Conservation (phyloP, 2,797 vertebrate species). For the Momotus momota region DNA sequence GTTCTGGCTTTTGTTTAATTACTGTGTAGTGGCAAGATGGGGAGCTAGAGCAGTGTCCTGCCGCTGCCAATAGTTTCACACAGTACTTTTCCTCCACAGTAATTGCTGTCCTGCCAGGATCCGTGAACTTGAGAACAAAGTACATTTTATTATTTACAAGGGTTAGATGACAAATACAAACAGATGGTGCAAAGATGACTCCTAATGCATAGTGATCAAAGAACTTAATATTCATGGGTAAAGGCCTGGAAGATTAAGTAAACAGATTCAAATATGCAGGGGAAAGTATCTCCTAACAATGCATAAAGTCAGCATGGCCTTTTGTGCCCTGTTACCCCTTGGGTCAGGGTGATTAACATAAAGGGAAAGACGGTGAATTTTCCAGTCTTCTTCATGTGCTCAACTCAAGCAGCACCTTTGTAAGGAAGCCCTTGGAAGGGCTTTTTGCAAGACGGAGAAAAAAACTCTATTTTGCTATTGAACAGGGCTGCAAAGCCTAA, state of each 20-base stretch:
- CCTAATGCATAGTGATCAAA: conserved; percentile 68
- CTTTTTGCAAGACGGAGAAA: not conserved
- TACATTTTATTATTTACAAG: conserved; percentile 73
- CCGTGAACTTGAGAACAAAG: conserved; percentile 68
- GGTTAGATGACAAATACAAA: conserved; percentile 72
- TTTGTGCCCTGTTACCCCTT: not conserved
- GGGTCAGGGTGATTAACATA: not conserved
- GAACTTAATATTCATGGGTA: conserved; percentile 66
- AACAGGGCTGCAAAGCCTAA: not conserved
- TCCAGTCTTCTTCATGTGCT: not conserved
- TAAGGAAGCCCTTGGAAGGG: not conserved
- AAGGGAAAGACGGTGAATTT: not conserved
- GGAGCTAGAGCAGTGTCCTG: not conserved
- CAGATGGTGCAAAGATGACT: conserved; percentile 72
- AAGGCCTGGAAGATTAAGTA: conserved; percentile 59
- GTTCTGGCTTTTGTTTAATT: not conserved
- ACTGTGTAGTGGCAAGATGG: not conserved
- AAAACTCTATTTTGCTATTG: not conserved
- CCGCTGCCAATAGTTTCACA: not conserved
- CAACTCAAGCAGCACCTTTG: not conserved
- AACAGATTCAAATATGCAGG: conserved; percentile 52
- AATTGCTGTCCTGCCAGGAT: conserved; percentile 45
- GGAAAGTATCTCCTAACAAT: conserved; percentile 60
- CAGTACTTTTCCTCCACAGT: conserved; percentile 20
- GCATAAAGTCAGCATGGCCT: conserved; percentile 56